Conservation (phyloP, 2,888 invertebrate genomes). For the Dermolepida albohirtum region DNA sequence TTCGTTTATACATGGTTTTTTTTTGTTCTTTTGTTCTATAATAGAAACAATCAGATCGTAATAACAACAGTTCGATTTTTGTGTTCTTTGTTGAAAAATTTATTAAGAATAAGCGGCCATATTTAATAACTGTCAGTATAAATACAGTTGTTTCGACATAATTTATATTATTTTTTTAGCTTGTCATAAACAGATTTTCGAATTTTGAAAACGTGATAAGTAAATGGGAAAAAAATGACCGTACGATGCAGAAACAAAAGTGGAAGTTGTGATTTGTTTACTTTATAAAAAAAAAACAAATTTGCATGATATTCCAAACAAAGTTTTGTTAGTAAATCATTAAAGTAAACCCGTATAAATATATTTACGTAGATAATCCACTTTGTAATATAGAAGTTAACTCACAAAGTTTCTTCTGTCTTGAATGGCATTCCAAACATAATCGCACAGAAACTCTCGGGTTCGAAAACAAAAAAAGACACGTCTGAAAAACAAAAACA, state of each 20-base stretch:
- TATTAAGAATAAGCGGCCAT: neutral
- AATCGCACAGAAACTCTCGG: conserved; percentile 32
- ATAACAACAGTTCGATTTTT: neutral
- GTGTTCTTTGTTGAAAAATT: conserved; percentile 1
- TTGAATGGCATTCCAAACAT: conserved; percentile 40
- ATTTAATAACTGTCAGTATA: conserved; percentile 5
- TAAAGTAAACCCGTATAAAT: too few species aligned
- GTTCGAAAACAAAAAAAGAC: conserved; percentile 33
- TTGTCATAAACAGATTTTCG: too few species aligned
- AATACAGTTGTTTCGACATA: neutral
- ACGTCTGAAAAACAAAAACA: conserved; percentile 16
- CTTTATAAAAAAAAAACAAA: too few species aligned
- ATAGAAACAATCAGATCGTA: conserved; percentile 32
- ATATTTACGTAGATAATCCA: too few species aligned
- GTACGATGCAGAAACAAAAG: too few species aligned
- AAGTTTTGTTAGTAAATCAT: too few species aligned
- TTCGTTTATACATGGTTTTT: conserved; percentile 8
- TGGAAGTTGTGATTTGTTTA: too few species aligned
- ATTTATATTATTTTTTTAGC: neutral
- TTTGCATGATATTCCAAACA: too few species aligned
- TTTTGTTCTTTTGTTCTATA: conserved; percentile 16
- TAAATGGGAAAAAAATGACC: too few species aligned
- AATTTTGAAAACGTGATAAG: too few species aligned
- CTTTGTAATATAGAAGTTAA: too few species aligned
- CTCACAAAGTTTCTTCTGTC: too few species aligned